Percentiles rank a stretch among this genome's conserved stretches.
Conservation (phyloP, 2,888 invertebrate genomes). For the Heliconius erato region DNA sequence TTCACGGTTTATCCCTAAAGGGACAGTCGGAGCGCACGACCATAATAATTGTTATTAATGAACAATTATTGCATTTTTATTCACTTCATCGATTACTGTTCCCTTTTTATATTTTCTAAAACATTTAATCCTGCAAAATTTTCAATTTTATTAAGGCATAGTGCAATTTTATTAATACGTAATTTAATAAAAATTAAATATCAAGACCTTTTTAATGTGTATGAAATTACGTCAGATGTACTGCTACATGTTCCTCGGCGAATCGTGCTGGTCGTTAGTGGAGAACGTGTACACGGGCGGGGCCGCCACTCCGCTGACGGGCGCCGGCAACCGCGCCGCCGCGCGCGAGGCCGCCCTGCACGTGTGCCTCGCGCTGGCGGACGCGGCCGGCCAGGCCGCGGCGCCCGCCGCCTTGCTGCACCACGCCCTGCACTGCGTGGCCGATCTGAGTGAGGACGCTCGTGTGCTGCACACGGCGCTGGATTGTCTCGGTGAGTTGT, state of each 20-base stretch:
- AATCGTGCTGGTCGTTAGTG: slow-evolving; percentile 90
- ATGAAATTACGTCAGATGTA: slow-evolving; percentile 88
- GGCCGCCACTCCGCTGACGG: neutral
- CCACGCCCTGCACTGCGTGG: slow-evolving; percentile 64
- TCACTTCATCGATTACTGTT: too few relatives aligned
- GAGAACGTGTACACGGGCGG: neutral
- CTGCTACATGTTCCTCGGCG: slow-evolving; percentile 93
- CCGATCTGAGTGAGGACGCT: slow-evolving; percentile 73
- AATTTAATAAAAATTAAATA: neutral
- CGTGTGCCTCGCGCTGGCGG: slow-evolving; percentile 83
- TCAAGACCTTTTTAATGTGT: neutral
- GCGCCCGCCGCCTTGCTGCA: slow-evolving; percentile 73
- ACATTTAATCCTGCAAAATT: too few relatives aligned
- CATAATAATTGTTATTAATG: too few relatives aligned
- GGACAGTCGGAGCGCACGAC: too few relatives aligned
- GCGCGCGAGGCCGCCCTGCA: slow-evolving; percentile 82
- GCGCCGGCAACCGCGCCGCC: slow-evolving; percentile 69
- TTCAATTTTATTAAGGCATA: too few relatives aligned
- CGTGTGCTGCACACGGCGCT: slow-evolving; percentile 89
- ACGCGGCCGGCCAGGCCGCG: slow-evolving; percentile 75
- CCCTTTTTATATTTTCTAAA: too few relatives aligned
- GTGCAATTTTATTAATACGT: neutral
- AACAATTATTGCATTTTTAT: too few relatives aligned
- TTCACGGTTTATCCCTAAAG: too few relatives aligned
- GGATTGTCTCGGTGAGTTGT: slow-evolving; percentile 88